Base-by-base conservation (phyloP, 2,113 vertebrate genomes). In the Irena cyanogastra region DNA sequence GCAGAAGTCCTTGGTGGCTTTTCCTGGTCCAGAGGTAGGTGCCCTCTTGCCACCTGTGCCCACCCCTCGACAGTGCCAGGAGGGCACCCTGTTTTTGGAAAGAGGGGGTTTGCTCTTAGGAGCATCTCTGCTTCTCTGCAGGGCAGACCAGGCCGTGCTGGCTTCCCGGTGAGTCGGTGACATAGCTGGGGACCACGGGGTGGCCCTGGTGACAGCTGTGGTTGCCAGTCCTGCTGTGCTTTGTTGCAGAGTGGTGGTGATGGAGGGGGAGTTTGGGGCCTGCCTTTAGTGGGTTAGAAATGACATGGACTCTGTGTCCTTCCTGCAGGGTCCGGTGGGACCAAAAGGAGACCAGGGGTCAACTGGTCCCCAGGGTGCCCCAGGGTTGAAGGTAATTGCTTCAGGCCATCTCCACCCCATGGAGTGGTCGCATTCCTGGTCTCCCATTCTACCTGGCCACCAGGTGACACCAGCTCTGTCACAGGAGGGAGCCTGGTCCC, bases 1-100 rank as follows among this genome's bases (percentile, higher is more conserved):
- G 74, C 91, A 98, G 98, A 90, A 57, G 31, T 83, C 82, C 1
- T 27, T 91, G 22, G 21, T 59, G 7, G 33, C 79, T 8, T 39
- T 95, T 23, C 95, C 95, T 0, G 97, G 97, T n/a, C 93, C 78
- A 4, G 95, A 98, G 97, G 98, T 98, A 96, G 6, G 94, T 87
- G 49, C 3, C 6, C 39, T n/a, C 6, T 19, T n/a, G 53, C 49
- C 15, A 35, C n/a, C 31, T 4, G 0, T 18, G 13, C 17, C 56
- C 47, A 19, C 7, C 9, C 23, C 17, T 47, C 13, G 21, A 31
- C 50, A 64, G n/a, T 78, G 39, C 56, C 33, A 2, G 41, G 37
- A 61, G 17, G 9, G 56, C 53, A 69, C 21, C 14, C 2, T 3
- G 2, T 33, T 57, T 70, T 70, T 64, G 53, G 41, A 17, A 56